Evolutionary conservation across 2,888 invertebrate genomes (phyloP).

Genomic region (Corythucha ciliata): DNA sequence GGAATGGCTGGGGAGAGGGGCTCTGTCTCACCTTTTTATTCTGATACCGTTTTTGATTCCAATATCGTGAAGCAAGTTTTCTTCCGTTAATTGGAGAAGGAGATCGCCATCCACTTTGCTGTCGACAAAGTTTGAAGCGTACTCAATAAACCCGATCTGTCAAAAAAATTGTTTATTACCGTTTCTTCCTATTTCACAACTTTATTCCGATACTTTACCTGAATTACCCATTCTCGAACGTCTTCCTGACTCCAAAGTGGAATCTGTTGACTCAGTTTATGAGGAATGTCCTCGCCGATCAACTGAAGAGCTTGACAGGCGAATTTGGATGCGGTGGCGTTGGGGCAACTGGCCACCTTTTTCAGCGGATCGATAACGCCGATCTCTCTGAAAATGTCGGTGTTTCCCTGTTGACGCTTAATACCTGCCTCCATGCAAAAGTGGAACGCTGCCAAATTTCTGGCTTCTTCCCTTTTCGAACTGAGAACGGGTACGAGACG

Average conservation of each 20-base stretch:
- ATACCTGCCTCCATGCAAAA: slow-evolving; percentile 99
- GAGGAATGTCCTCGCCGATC: slow-evolving; percentile 94
- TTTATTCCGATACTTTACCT: no score
- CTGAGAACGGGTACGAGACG: slow-evolving; percentile 86
- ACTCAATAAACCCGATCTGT: slow-evolving; percentile 79
- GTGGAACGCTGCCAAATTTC: slow-evolving; percentile 94
- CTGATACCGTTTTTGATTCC: slow-evolving; percentile 88
- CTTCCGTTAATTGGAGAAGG: slow-evolving; percentile 80
- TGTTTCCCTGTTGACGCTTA: slow-evolving; percentile 85
- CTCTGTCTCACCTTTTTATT: slow-evolving; percentile 58
- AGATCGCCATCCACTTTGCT: slow-evolving; percentile 96
- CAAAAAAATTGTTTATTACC: slow-evolving; percentile 30
- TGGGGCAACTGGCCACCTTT: slow-evolving; percentile 93
- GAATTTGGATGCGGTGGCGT: slow-evolving; percentile 94
- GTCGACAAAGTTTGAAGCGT: slow-evolving; percentile 71
- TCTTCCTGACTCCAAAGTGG: slow-evolving; percentile 96
- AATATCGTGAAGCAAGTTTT: slow-evolving; percentile 86
- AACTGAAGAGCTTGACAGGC: slow-evolving; percentile 84
- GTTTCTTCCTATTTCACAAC: no score
- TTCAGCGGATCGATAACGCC: slow-evolving; percentile 92
- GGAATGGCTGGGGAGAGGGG: slow-evolving; percentile 8
- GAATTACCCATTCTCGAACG: slow-evolving; percentile 96
- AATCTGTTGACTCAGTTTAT: slow-evolving; percentile 95
- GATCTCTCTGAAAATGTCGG: slow-evolving; percentile 85
- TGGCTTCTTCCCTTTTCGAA: slow-evolving; percentile 90